These are phyloP conservation scores for Halcyon smyrnensis DNA, from an alignment of 2,797 vertebrate genomes.

Conservation along the genomic window DNA sequence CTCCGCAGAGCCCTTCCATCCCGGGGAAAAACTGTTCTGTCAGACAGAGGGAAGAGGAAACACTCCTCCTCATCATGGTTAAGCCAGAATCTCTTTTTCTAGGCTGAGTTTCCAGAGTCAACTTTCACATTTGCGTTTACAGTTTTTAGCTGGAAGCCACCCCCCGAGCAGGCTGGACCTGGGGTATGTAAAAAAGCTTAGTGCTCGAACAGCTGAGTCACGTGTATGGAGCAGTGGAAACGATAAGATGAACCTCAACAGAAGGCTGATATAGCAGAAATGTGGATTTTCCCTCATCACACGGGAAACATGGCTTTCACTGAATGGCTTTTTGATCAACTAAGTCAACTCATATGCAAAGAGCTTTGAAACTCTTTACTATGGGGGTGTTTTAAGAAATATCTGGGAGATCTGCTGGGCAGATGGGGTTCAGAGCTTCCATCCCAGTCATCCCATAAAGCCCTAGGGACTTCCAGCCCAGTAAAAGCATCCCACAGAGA, in stretches of 20 bases:
- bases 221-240: background rate
- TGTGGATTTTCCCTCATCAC: background rate
- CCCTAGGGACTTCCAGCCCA: conserved; percentile 5
- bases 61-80: background rate
- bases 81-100: conserved; percentile 22
- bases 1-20: conserved; percentile 51
- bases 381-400: background rate
- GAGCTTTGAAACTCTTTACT: background rate
- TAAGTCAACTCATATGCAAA: background rate
- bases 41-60: conserved; percentile 36
- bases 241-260: background rate
- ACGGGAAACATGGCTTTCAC: background rate
- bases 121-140: background rate
- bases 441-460: conserved; percentile 24
- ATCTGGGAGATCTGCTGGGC: background rate
- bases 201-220: background rate
- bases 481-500: background rate
- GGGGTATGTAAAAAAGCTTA: background rate
- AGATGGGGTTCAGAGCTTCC: conserved; percentile 7
- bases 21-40: conserved; percentile 20
- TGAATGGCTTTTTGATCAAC: conserved; percentile 33
- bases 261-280: background rate
- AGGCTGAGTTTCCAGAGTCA: background rate
- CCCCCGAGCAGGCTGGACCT: background rate
- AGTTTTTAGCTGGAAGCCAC: background rate